These are phyloP conservation scores for Drosophila dives DNA, from an alignment of 2,888 invertebrate species.

Conservation along the genomic window DNA sequence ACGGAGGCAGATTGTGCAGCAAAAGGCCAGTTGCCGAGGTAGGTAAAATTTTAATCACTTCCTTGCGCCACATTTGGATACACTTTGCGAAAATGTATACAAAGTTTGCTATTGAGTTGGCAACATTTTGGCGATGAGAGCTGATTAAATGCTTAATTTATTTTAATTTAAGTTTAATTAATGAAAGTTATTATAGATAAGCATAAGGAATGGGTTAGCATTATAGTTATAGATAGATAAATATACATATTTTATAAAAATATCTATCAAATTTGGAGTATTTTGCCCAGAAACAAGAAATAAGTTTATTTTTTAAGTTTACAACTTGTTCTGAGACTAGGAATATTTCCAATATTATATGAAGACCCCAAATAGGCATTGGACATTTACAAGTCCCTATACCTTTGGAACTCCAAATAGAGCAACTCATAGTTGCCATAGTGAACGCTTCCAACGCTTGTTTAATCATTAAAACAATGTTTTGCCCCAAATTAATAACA, in stretches of 20 bases:
- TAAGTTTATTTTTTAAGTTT: too few species aligned
- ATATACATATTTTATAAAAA: too few species aligned
- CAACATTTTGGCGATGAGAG: background rate
- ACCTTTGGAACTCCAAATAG: background rate
- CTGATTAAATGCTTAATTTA: background rate
- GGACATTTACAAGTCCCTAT: background rate
- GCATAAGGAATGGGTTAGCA: background rate
- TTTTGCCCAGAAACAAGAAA: too few species aligned
- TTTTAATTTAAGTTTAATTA: too few species aligned
- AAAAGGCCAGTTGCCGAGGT: slow-evolving; percentile 34
- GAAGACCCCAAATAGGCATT: background rate
- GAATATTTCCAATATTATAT: background rate
- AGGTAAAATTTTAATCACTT: slow-evolving; percentile 75
- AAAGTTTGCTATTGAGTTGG: background rate
- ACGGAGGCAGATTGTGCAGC: slow-evolving; percentile 1
- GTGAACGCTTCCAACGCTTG: too few species aligned
- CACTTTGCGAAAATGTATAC: slow-evolving; percentile 4
- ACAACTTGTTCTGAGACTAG: too few species aligned
- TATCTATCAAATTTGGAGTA: too few species aligned
- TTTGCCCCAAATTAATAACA: background rate
- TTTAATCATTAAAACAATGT: background rate
- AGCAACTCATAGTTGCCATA: background rate
- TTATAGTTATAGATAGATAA: too few species aligned
- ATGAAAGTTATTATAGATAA: background rate
- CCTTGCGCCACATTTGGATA: slow-evolving; percentile 58